Evolutionary conservation across 23 tunicate species (phyloP).

Genomic region (Ascidia mentula): DNA sequence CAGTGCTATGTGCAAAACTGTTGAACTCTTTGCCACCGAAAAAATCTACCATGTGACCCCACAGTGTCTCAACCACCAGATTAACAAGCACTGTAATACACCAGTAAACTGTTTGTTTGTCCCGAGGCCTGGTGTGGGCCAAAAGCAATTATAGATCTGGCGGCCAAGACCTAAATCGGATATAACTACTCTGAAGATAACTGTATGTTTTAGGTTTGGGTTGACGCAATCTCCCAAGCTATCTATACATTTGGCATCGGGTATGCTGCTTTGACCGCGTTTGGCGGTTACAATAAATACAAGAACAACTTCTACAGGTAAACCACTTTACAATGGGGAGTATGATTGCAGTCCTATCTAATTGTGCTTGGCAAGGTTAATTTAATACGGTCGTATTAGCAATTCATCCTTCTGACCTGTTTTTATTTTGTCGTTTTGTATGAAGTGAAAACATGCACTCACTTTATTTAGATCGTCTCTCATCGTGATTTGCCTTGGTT

Average conservation of each 20-base stretch:
- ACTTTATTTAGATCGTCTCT: not conserved
- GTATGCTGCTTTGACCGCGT: conserved; percentile 1
- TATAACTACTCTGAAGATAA: no score
- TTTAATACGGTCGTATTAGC: not conserved
- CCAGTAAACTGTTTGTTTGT: no score
- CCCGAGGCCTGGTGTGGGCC: no score
- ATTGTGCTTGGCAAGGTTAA: not conserved
- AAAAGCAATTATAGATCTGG: no score
- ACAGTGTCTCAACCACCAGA: no score
- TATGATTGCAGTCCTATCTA: not conserved
- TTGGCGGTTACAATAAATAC: conserved; percentile 9
- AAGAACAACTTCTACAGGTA: conserved; percentile 8
- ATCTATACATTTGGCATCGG: conserved; percentile 13
- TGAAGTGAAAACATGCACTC: not conserved
- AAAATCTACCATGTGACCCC: no score
- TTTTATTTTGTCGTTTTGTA: not conserved
- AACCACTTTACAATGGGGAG: no score
- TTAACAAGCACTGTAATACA: no score
- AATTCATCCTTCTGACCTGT: not conserved
- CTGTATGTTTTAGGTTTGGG: conserved; percentile 31
- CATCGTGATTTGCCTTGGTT: not conserved
- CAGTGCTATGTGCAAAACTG: no score
- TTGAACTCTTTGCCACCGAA: no score
- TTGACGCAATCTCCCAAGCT: conserved; percentile 19
- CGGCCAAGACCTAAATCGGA: no score